Conservation (phyloP, 1,140 invertebrate species). For the Trichogramma pretiosum region DNA sequence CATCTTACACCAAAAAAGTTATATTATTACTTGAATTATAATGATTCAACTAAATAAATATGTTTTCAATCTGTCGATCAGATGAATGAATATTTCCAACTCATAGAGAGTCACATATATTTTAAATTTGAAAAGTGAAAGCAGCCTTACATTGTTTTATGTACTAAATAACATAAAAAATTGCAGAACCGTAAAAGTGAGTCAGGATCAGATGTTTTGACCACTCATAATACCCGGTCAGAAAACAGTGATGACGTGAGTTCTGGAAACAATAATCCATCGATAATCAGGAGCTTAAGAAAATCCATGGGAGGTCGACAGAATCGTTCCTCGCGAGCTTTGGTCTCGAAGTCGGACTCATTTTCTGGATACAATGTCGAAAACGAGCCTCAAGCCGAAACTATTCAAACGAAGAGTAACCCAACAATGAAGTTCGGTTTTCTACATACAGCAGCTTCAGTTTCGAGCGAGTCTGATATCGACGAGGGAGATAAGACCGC, state of each 20-base stretch:
- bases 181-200: conserved; percentile 48
- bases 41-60: no score
- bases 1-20: no score
- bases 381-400: conserved; percentile 32
- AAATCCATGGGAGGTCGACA: conserved; percentile 29
- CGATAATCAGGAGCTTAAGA: no score
- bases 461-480: no score
- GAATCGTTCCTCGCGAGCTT: conserved; percentile 23
- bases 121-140: no score
- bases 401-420: not conserved
- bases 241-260: conserved; percentile 38
- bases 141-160: no score
- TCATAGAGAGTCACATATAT: no score
- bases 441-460: not conserved
- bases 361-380: conserved; percentile 52
- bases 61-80: no score
- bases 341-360: conserved; percentile 55
- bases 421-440: not conserved
- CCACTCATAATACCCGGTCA: conserved; percentile 26
- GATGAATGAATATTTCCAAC: no score
- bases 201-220: conserved; percentile 50
- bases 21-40: no score
- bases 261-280: conserved; percentile 28
- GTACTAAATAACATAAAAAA: not conserved
- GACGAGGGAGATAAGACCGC: conserved; percentile 1